Base-by-base conservation (phyloP, 2,113 vertebrate genomes). In the Xiphophorus maculatus region DNA sequence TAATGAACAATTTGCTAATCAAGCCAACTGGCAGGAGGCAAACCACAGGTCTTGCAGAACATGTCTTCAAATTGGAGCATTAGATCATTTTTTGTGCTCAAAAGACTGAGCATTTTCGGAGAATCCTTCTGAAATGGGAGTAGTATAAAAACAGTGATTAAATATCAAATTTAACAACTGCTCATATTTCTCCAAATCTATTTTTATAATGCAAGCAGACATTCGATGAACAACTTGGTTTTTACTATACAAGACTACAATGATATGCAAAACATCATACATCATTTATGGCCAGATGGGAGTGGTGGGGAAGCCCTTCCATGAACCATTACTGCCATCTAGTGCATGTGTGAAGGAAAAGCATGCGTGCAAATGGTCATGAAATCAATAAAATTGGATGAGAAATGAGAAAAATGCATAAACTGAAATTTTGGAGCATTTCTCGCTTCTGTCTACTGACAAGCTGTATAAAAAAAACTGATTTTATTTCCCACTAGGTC, bases 311-410 rank as follows among this genome's bases (percentile, higher is more conserved):
- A 13, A 40, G 27, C 0, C 71, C 37, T 85, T 37, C 54, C 67
- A 2, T 84, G 79, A 74, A 85, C 9, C 90, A 78, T 84, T 74
- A 93, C 80, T 94, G 93, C 91, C 93, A 92, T 87, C 94, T 93
- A 82, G 87, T 83, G 92, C 1, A 0, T 4, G 14, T 54, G 15
- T 2, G 17, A 14, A 44, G 69, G 6, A 75, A 3, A 51, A 30
- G 27, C 54, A 48, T 29, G 35, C 63, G 32, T 15, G 12, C 17
- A 48, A 48, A 48, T 48, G 14, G 17, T n/a, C 19, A 11, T 11
- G 7, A 25, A 58, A 58, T 58, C 2, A 1, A 58, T 58, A n/a
- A 25, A 58, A 9, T 58, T 9, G 22, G 51, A 58, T 11, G 14
- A 48, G 25, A 58, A n/a, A 58, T 58, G 19, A 10, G 51, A 9